These are phyloP conservation scores for Unio pictorum DNA, from an alignment of 2,888 invertebrate species.

Conservation along the genomic window DNA sequence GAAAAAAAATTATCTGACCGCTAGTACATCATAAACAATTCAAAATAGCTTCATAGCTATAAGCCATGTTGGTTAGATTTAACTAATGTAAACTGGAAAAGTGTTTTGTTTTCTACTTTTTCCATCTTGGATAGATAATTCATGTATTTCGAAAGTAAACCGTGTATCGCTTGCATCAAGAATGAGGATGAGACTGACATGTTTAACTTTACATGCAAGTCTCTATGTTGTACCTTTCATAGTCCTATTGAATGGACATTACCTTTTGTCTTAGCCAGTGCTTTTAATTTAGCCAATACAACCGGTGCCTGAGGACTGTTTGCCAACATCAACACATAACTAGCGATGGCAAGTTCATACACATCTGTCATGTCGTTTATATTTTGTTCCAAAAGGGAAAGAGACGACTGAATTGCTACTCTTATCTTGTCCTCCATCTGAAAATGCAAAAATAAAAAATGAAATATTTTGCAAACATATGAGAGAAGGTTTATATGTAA, in stretches of 20 bases:
- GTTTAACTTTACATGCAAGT: not conserved
- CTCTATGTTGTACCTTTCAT: not conserved
- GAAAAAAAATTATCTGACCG: too few relatives aligned
- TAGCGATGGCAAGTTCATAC: constrained; percentile 60
- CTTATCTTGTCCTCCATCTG: constrained; percentile 29
- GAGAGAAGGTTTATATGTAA: too few relatives aligned
- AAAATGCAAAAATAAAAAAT: not conserved
- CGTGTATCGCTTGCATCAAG: too few relatives aligned
- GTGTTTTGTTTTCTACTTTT: too few relatives aligned
- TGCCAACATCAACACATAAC: constrained; percentile 58
- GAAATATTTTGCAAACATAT: too few relatives aligned
- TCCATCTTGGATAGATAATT: too few relatives aligned
- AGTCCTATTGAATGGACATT: not conserved
- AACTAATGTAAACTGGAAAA: too few relatives aligned
- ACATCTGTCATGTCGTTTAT: constrained; percentile 45
- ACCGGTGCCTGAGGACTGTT: constrained; percentile 34
- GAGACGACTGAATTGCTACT: constrained; percentile 43
- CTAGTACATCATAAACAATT: too few relatives aligned
- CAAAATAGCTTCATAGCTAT: too few relatives aligned
- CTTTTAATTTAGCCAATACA: constrained; percentile 37
- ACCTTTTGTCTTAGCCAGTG: constrained; percentile 40
- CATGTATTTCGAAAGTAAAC: too few relatives aligned
- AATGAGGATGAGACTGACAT: not conserved
- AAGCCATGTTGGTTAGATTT: too few relatives aligned
- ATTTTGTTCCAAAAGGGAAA: constrained; percentile 61